phyloP scores from a whole-genome alignment of 2,797 vertebrate species.

The Nannoperca obscura region DNA sequence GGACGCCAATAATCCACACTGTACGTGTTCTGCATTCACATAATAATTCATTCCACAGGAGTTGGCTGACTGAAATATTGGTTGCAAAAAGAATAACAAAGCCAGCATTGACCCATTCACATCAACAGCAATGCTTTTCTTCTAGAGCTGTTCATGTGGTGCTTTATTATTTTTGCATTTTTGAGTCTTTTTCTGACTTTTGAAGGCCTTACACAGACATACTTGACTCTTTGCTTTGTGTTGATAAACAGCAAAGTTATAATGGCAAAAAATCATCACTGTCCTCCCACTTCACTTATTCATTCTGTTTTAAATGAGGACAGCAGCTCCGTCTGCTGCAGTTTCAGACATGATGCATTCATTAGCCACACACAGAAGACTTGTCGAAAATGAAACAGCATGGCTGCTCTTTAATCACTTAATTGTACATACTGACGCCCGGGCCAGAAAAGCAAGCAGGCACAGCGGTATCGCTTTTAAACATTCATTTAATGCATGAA shows the following conservation, averaged over 20 bases:
- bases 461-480: constrained; percentile 5
- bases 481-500: constrained; percentile 18
- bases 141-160: neutral
- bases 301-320: constrained; percentile 4
- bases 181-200: neutral
- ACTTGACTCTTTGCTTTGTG: neutral
- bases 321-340: constrained; percentile 26
- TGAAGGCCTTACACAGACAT: neutral
- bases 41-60: neutral
- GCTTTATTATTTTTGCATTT: neutral
- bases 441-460: neutral
- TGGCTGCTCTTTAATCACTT: constrained; percentile 48
- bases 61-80: neutral
- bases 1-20: neutral
- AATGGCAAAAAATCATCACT: neutral
- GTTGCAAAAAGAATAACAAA: neutral
- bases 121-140: neutral
- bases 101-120: neutral
- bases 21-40: neutral
- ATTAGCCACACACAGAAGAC: constrained; percentile 36
- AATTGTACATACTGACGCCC: neutral
- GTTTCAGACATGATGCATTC: constrained; percentile 33
- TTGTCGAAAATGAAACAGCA: constrained; percentile 46
- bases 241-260: constrained; percentile 1
- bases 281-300: constrained; percentile 1